Evolutionary conservation across 2,113 vertebrate species (phyloP).

Genomic region (Candoia aspera): DNA sequence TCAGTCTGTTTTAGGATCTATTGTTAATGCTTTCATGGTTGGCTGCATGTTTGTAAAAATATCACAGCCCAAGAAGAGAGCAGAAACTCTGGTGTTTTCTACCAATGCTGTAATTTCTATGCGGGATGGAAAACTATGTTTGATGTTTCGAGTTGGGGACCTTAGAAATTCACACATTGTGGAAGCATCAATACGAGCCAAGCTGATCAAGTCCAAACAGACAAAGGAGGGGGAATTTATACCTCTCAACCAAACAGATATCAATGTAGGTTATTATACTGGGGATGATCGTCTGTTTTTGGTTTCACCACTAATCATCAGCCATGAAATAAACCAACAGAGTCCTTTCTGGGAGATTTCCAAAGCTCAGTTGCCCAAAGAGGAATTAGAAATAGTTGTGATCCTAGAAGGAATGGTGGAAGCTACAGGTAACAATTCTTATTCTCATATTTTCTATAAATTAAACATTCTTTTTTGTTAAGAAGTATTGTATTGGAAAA

Average conservation of each 20-base stretch:
- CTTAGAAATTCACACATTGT: slow-evolving; percentile 99
- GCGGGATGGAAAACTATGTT: slow-evolving; percentile 93
- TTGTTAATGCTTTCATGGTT: slow-evolving; percentile 99
- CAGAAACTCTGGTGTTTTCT: slow-evolving; percentile 98
- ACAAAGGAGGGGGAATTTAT: slow-evolving; percentile 99
- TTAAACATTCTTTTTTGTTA: slow-evolving; percentile 66
- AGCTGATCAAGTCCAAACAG: slow-evolving; percentile 98
- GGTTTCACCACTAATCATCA: slow-evolving; percentile 98
- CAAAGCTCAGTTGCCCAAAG: slow-evolving; percentile 88
- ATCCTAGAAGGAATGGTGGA: slow-evolving; percentile 99
- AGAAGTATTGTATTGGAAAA: slow-evolving; percentile 20
- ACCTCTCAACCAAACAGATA: slow-evolving; percentile 97
- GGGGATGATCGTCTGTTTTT: slow-evolving; percentile 97
- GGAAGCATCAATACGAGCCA: slow-evolving; percentile 97
- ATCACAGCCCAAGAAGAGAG: slow-evolving; percentile 98
- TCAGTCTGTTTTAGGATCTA: slow-evolving; percentile 97
- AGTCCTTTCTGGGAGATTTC: slow-evolving; percentile 99
- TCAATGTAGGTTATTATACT: slow-evolving; percentile 97
- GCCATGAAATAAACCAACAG: slow-evolving; percentile 96
- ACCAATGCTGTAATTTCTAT: slow-evolving; percentile 96
- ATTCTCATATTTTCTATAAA: slow-evolving; percentile 56
- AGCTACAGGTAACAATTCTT: slow-evolving; percentile 89
- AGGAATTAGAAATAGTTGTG: slow-evolving; percentile 96
- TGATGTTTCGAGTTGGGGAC: slow-evolving; percentile 99
- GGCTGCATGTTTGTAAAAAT: slow-evolving; percentile 99